Conservation (phyloP, 2,797 vertebrate species). For the Epinephelus awoara region DNA sequence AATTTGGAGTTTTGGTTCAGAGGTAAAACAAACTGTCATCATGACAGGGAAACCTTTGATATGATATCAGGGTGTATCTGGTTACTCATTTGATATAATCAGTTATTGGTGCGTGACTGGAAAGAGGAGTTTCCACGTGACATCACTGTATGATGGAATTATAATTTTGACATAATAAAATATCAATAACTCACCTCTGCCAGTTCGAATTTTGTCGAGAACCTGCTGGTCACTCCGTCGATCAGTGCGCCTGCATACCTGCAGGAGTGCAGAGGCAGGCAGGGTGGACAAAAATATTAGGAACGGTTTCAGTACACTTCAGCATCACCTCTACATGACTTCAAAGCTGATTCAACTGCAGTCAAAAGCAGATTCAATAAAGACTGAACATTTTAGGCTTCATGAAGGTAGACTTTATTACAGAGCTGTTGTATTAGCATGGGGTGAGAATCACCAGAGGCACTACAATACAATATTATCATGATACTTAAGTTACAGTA, state of each 20-base stretch:
- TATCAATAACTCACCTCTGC: slow-evolving; percentile 86
- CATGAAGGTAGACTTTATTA: not conserved
- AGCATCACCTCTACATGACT: not conserved
- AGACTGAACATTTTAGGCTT: not conserved
- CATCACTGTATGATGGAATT: not conserved
- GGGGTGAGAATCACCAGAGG: too few relatives aligned
- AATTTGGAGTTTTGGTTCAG: not conserved
- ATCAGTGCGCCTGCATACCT: slow-evolving; percentile 86
- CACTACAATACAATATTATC: too few relatives aligned
- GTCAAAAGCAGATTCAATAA: not conserved
- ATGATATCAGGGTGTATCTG: slow-evolving; percentile 38
- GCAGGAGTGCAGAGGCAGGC: not conserved
- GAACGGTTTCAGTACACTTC: not conserved
- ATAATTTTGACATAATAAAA: not conserved
- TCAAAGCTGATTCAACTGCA: not conserved
- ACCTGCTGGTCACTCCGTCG: slow-evolving; percentile 83
- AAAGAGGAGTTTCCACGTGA: not conserved
- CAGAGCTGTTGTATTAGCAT: too few relatives aligned
- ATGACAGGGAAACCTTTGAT: slow-evolving; percentile 22
- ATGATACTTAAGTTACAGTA: too few relatives aligned
- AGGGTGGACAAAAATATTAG: slow-evolving; percentile 1
- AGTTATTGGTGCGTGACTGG: not conserved
- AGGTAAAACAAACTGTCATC: not conserved
- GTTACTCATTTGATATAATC: not conserved
- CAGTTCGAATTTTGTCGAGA: slow-evolving; percentile 89